Percentiles rank a stretch among this genome's conserved stretches.
phyloP scores from a whole-genome alignment of 2,797 vertebrate genomes.

The Denticeps clupeoides region DNA sequence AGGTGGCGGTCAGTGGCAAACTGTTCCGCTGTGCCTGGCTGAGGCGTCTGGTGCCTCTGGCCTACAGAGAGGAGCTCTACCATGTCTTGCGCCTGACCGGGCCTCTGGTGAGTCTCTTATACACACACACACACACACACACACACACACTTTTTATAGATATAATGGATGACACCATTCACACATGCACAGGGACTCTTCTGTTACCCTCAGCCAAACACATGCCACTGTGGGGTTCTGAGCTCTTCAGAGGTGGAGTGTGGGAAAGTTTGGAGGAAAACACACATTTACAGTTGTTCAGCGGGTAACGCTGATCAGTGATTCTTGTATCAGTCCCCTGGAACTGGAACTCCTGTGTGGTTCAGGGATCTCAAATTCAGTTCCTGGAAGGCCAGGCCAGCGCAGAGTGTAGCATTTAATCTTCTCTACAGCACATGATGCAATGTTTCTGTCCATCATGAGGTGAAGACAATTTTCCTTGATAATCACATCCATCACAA shows the following conservation, averaged over 20 bases:
- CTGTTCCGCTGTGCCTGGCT: slow-evolving; percentile 44
- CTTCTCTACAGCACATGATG: too few species aligned
- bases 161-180: not conserved
- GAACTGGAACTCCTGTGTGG: too few species aligned
- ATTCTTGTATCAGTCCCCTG: not conserved
- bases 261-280: slow-evolving; percentile 13
- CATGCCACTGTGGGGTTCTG: too few species aligned
- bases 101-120: slow-evolving; percentile 55
- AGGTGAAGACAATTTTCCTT: too few species aligned
- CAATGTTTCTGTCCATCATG: too few species aligned
- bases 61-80: slow-evolving; percentile 61
- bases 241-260: not conserved
- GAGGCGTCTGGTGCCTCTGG: slow-evolving; percentile 47
- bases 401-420: too few species aligned
- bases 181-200: not conserved
- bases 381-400: too few species aligned
- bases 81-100: slow-evolving; percentile 52
- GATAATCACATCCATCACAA: not conserved
- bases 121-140: not conserved
- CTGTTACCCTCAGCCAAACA: too few species aligned
- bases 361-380: too few species aligned
- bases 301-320: not conserved
- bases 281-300: not conserved
- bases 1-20: slow-evolving; percentile 37
- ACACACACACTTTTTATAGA: too few species aligned